Conservation (phyloP, 2,797 vertebrate species). For the Hydrolagus colliei region DNA sequence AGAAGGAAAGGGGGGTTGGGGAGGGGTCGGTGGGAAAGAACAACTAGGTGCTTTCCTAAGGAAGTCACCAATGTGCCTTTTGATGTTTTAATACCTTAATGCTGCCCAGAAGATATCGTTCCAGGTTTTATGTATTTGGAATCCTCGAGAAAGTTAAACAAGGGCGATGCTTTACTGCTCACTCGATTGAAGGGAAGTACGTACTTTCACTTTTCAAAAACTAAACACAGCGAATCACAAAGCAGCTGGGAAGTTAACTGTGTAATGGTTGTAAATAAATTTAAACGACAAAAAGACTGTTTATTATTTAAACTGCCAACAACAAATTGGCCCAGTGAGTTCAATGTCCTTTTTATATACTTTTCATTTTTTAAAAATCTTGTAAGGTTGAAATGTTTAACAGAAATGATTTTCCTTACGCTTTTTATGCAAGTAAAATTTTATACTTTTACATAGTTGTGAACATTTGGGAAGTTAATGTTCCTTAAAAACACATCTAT, state of each 20-base stretch:
- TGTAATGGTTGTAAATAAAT: slow-evolving; percentile 25
- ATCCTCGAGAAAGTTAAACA: neutral
- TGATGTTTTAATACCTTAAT: neutral
- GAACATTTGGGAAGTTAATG: neutral
- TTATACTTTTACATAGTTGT: neutral
- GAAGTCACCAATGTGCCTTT: neutral
- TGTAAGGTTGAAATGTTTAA: neutral
- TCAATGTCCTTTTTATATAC: neutral
- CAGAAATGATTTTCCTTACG: neutral
- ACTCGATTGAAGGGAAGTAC: neutral
- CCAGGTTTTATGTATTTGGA: neutral
- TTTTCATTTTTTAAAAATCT: neutral
- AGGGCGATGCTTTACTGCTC: slow-evolving; percentile 4
- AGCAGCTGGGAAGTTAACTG: neutral
- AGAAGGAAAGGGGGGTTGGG: neutral
- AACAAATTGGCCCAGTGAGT: neutral
- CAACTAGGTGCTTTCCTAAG: too few relatives aligned
- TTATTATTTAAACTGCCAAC: slow-evolving; percentile 24
- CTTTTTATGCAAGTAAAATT: neutral
- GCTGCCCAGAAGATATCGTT: neutral
- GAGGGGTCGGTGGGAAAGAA: too few relatives aligned
- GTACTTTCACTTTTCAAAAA: neutral
- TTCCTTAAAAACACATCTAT: neutral
- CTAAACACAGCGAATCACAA: neutral
- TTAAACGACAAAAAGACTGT: neutral